phyloP scores from a whole-genome alignment of 2,113 vertebrate species.

The Silurus glanis region DNA sequence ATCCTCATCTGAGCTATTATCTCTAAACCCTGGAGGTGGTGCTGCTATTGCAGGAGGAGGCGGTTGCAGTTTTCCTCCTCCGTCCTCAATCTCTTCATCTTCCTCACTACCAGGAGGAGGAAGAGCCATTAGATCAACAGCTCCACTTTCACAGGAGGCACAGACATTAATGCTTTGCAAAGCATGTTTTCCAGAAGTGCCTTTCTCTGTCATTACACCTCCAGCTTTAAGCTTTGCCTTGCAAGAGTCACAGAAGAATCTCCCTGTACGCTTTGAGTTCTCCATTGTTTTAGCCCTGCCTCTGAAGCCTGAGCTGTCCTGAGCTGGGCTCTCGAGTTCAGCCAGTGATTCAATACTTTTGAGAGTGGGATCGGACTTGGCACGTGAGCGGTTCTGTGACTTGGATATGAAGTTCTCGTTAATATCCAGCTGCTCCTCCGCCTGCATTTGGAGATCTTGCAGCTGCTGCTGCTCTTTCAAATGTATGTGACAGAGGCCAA shows the following conservation, averaged over 20 bases:
- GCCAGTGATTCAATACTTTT: conserved; percentile 84
- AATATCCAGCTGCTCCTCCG: conserved; percentile 81
- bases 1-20: conserved; percentile 97
- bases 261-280: conserved; percentile 74
- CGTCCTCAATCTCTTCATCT: conserved; percentile 71
- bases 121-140: conserved; percentile 90
- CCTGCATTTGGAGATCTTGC: conserved; percentile 70
- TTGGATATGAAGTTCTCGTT: conserved; percentile 94
- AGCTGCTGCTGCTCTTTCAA: conserved; percentile 91
- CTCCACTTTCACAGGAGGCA: conserved; percentile 80
- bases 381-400: conserved; percentile 83
- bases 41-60: conserved; percentile 87
- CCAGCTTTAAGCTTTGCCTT: conserved; percentile 83
- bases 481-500: conserved; percentile 94
- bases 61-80: conserved; percentile 74
- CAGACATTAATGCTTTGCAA: conserved; percentile 70
- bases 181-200: conserved; percentile 62
- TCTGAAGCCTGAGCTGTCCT: conserved; percentile 76
- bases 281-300: conserved; percentile 85
- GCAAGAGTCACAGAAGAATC: conserved; percentile 92
- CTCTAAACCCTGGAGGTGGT: conserved; percentile 93
- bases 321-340: conserved; percentile 65
- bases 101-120: conserved; percentile 92
- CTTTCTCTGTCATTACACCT: conserved; percentile 60
- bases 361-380: conserved; percentile 92